Evolutionary conservation across 2,888 invertebrate species (phyloP).

Genomic region (Volucella zonaria): DNA sequence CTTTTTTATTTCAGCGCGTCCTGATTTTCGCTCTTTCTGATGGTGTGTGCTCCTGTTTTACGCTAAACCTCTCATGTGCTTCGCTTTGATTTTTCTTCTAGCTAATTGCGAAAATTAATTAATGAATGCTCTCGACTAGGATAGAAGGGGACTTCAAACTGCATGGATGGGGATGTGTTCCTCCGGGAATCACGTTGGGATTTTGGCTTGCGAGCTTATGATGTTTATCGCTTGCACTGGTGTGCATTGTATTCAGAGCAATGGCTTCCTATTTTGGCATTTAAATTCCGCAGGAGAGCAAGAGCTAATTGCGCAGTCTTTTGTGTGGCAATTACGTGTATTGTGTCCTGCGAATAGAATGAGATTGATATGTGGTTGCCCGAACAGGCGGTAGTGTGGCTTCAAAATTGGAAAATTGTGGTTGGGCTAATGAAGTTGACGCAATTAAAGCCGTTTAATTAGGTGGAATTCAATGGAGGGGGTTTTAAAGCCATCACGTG

Average conservation of each 20-base stretch:
- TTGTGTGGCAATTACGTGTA: background rate
- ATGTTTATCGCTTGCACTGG: conserved; percentile 32
- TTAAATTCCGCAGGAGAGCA: conserved; percentile 35
- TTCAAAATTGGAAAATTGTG: background rate
- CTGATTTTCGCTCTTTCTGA: background rate
- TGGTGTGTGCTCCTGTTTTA: too few species aligned
- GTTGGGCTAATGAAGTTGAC: background rate
- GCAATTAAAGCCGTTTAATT: background rate
- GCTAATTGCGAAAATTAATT: conserved; percentile 66
- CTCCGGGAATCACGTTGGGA: too few species aligned
- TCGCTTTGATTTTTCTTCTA: conserved; percentile 3
- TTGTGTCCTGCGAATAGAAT: conserved; percentile 22
- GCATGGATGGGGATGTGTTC: too few species aligned
- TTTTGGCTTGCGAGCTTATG: background rate
- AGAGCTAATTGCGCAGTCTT: conserved; percentile 18
- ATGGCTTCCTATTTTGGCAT: conserved; percentile 32
- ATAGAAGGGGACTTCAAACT: background rate
- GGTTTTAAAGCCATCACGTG: too few species aligned
- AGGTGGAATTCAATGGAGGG: background rate
- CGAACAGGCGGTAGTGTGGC: background rate
- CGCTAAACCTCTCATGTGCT: background rate
- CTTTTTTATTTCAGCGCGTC: conserved; percentile 6
- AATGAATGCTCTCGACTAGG: conserved; percentile 36
- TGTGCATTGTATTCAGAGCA: conserved; percentile 12
- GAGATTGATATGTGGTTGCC: conserved; percentile 24